A percentile compares a stretch with the other conserved stretches of the same genome.
phyloP scores from a whole-genome alignment of 2,113 vertebrate genomes.

The Pomatorhinus ruficollis region DNA sequence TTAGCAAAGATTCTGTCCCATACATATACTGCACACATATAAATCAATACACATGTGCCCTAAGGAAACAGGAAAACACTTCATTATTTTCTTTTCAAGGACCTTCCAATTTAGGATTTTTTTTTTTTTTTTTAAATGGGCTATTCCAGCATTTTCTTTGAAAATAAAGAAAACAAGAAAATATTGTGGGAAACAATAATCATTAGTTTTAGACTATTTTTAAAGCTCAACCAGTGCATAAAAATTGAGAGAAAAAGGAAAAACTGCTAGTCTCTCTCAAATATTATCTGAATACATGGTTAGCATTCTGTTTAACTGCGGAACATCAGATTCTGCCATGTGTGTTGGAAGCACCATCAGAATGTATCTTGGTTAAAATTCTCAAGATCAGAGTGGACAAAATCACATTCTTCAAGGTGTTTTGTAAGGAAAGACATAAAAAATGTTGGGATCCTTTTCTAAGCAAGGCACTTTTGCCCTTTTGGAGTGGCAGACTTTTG shows the following conservation, averaged over 20 bases:
- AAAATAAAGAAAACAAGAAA: background rate
- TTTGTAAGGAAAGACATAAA: background rate
- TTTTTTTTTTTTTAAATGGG: background rate
- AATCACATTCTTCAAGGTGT: background rate
- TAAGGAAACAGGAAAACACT: background rate
- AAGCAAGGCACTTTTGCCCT: background rate
- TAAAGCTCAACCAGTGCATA: background rate
- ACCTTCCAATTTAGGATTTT: background rate
- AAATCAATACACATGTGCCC: background rate
- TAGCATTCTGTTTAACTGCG: background rate
- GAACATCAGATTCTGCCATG: background rate
- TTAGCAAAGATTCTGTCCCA: background rate
- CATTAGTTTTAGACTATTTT: background rate
- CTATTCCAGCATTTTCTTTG: background rate
- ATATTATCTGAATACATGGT: background rate
- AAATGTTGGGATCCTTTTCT: background rate
- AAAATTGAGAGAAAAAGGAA: background rate
- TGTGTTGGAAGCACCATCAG: background rate
- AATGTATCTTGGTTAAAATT: background rate
- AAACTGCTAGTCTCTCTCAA: background rate
- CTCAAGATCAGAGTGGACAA: background rate
- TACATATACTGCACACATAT: background rate
- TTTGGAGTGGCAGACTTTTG: background rate
- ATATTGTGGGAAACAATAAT: background rate
- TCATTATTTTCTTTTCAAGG: background rate